Conservation (phyloP, 2,113 vertebrate species). For the Notothenia rossii region DNA sequence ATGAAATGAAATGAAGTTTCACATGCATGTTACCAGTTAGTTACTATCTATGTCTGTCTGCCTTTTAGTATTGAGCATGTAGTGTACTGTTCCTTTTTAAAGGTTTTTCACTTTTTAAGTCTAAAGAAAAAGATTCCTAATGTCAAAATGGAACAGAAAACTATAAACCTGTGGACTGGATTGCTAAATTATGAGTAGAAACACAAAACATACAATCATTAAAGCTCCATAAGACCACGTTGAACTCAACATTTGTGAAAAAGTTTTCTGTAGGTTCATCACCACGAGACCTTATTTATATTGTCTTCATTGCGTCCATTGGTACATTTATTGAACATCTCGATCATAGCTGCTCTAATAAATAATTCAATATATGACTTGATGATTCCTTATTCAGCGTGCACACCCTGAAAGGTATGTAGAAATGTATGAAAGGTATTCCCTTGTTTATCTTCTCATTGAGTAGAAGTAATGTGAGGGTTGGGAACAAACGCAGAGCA, state of each 20-base stretch:
- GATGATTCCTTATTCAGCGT: neutral
- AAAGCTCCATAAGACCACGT: neutral
- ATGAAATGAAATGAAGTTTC: too few species aligned
- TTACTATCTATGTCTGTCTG: too few species aligned
- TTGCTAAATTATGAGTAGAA: neutral
- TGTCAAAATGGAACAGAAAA: too few species aligned
- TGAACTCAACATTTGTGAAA: neutral
- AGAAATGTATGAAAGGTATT: neutral
- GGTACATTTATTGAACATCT: neutral
- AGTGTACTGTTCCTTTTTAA: too few species aligned
- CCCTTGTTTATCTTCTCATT: neutral
- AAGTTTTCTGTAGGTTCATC: neutral
- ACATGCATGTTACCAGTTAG: too few species aligned
- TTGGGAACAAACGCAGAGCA: constrained; percentile 29
- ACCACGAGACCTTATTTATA: neutral
- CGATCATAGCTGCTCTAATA: neutral
- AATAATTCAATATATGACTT: neutral
- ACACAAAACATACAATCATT: too few species aligned
- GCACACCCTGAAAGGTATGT: neutral
- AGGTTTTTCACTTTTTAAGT: too few species aligned
- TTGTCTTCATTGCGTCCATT: neutral
- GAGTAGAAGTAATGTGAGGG: constrained; percentile 5
- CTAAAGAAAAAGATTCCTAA: too few species aligned
- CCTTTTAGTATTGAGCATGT: too few species aligned
- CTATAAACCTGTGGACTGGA: neutral